A percentile compares a stretch with the other conserved stretches of the same genome.
phyloP scores from a whole-genome alignment of 2,888 invertebrate genomes.

The Andrena bicolor region DNA sequence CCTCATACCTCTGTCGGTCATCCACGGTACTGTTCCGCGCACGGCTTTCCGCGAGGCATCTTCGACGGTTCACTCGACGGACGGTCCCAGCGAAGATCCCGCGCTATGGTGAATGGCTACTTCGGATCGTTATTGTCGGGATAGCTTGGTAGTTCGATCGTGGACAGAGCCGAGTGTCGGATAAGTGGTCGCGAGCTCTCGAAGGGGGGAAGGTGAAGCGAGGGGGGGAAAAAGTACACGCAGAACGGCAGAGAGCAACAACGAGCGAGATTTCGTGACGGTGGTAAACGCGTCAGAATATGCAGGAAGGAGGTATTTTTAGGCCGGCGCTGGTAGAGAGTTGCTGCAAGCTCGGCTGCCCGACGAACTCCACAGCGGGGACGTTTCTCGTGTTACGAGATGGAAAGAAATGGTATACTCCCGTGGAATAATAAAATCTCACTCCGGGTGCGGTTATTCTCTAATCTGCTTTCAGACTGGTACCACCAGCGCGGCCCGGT shows the following conservation, averaged over 20 bases:
- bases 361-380: slow-evolving; percentile 47
- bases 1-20: slow-evolving; percentile 53
- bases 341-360: slow-evolving; percentile 51
- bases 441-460: slow-evolving; percentile 53
- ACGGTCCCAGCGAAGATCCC: not conserved
- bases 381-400: slow-evolving; percentile 73
- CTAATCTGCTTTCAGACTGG: slow-evolving; percentile 60
- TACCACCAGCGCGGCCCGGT: slow-evolving; percentile 23
- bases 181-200: too few species aligned
- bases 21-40: slow-evolving; percentile 21
- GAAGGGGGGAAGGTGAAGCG: not conserved
- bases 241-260: slow-evolving; percentile 23
- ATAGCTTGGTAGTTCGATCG: too few species aligned
- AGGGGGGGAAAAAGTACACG: not conserved
- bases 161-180: too few species aligned
- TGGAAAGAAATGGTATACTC: slow-evolving; percentile 40
- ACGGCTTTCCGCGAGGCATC: slow-evolving; percentile 36
- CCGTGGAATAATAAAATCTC: slow-evolving; percentile 59
- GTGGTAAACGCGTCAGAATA: slow-evolving; percentile 60
- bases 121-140: too few species aligned
- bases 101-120: not conserved
- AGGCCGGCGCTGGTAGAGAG: slow-evolving; percentile 56
- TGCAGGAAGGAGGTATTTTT: slow-evolving; percentile 71
- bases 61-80: not conserved
- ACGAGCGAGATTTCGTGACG: slow-evolving; percentile 41